Conservation (phyloP, 2,113 vertebrate species). For the Agelaius tricolor region DNA sequence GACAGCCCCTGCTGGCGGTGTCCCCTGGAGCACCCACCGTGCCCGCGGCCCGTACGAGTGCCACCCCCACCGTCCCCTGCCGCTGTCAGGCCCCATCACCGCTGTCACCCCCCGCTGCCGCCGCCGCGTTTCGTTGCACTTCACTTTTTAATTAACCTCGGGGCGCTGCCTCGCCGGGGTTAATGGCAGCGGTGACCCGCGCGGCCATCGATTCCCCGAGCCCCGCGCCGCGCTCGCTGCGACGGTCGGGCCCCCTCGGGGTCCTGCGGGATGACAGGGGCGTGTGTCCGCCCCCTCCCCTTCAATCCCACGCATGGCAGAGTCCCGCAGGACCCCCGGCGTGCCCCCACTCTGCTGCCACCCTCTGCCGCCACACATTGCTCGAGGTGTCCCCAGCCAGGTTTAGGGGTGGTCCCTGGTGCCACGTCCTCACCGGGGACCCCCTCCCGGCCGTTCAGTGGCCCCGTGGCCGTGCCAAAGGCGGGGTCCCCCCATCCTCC, state of each 20-base stretch:
- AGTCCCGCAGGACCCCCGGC: background rate
- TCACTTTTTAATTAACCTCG: constrained; percentile 71
- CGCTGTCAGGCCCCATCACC: background rate
- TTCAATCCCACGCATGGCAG: background rate
- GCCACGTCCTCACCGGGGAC: accelerated
- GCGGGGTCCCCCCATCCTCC: background rate
- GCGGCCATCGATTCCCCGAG: constrained; percentile 39
- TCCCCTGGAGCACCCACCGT: background rate
- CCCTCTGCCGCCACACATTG: background rate
- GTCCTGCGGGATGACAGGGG: background rate
- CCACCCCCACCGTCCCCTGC: background rate
- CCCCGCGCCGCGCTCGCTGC: background rate
- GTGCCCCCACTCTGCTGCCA: background rate
- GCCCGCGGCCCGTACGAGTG: background rate
- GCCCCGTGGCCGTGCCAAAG: background rate
- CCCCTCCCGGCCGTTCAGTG: accelerated
- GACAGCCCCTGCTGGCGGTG: background rate
- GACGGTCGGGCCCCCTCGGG: background rate
- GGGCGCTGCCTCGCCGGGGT: constrained; percentile 37
- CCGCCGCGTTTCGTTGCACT: constrained; percentile 35
- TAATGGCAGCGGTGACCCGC: constrained; percentile 60
- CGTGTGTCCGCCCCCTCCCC: background rate
- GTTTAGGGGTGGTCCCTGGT: background rate
- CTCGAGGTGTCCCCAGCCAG: background rate
- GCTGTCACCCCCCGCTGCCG: background rate